Conservation (phyloP, 1,140 invertebrate species). For the Drosophila rhopaloa region DNA sequence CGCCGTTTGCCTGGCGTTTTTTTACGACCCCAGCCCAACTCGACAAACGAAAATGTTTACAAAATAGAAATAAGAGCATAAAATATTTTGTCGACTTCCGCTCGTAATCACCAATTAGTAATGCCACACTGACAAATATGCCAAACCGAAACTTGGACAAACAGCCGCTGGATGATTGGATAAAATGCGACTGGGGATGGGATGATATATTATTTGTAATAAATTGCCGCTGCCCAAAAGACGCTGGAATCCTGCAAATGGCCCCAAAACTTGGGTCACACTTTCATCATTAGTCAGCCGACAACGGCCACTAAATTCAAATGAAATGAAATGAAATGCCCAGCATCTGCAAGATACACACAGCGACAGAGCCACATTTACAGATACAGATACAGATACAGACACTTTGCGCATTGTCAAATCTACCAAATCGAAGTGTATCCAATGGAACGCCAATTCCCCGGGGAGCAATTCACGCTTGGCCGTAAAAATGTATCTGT, state of each 20-base stretch:
- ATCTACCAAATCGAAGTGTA: constrained; percentile 77
- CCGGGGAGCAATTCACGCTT: constrained; percentile 66
- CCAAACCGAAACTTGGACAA: constrained; percentile 50
- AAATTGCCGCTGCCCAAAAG: constrained; percentile 59
- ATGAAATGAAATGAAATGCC: constrained; percentile 54
- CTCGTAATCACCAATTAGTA: constrained; percentile 84
- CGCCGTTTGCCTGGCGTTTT: constrained; percentile 41
- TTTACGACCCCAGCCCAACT: constrained; percentile 18
- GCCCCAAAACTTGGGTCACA: constrained; percentile 72
- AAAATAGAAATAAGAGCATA: constrained; percentile 80
- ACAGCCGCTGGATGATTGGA: constrained; percentile 8
- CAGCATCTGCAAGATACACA: constrained; percentile 12
- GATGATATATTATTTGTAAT: constrained; percentile 83
- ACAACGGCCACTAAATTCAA: constrained; percentile 66
- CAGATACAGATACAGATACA: constrained; percentile 32
- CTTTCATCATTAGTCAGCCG: constrained; percentile 68
- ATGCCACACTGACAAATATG: constrained; percentile 83
- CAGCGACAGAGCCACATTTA: neutral
- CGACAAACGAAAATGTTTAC: constrained; percentile 47
- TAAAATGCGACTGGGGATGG: constrained; percentile 1
- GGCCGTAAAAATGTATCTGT: constrained; percentile 61
- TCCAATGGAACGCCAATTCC: constrained; percentile 68
- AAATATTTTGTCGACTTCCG: constrained; percentile 83
- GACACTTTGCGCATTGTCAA: constrained; percentile 61
- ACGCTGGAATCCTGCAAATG: constrained; percentile 61